These are phyloP conservation scores for Epicauta chinensis DNA, from an alignment of 1,140 invertebrate genomes.

Conservation along the genomic window DNA sequence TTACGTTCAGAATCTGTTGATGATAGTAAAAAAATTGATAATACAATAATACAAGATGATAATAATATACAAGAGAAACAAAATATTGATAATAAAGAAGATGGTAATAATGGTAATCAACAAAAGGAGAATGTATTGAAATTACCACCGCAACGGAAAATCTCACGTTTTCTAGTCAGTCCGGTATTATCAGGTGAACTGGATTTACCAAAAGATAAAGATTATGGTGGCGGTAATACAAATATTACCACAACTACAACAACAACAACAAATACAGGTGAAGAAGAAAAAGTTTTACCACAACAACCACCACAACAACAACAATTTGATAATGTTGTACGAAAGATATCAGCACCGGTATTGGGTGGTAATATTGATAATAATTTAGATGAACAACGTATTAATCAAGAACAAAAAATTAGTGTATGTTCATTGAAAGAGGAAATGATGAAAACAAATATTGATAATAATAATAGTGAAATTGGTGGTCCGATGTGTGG, in stretches of 20 bases:
- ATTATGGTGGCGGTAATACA: slow-evolving; percentile 18
- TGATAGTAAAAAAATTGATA: no score
- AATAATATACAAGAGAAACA: neutral
- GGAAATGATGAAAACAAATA: slow-evolving; percentile 24
- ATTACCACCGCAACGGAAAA: slow-evolving; percentile 54
- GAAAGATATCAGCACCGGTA: slow-evolving; percentile 29
- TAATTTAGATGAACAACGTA: slow-evolving; percentile 15
- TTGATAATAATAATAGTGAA: neutral
- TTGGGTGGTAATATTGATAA: slow-evolving; percentile 12
- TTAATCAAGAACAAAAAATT: slow-evolving; percentile 28
- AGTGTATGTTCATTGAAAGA: slow-evolving; percentile 32
- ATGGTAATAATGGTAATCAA: slow-evolving; percentile 7
- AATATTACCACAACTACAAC: neutral
- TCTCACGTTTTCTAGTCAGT: slow-evolving; percentile 74
- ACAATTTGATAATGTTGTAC: slow-evolving; percentile 3
- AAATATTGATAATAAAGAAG: slow-evolving; percentile 9
- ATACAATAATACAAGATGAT: no score
- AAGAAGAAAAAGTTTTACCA: slow-evolving; percentile 1
- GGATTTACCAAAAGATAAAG: slow-evolving; percentile 39
- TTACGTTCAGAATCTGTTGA: slow-evolving; percentile 19
- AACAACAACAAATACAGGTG: neutral
- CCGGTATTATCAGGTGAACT: slow-evolving; percentile 55
- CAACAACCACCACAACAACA: slow-evolving; percentile 1
- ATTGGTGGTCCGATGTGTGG: slow-evolving; percentile 28
- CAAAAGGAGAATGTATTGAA: neutral